These are phyloP conservation scores for Corticium candelabrum DNA, from an alignment of 37 sponge, comb jelly and placozoan species.

Conservation along the genomic window DNA sequence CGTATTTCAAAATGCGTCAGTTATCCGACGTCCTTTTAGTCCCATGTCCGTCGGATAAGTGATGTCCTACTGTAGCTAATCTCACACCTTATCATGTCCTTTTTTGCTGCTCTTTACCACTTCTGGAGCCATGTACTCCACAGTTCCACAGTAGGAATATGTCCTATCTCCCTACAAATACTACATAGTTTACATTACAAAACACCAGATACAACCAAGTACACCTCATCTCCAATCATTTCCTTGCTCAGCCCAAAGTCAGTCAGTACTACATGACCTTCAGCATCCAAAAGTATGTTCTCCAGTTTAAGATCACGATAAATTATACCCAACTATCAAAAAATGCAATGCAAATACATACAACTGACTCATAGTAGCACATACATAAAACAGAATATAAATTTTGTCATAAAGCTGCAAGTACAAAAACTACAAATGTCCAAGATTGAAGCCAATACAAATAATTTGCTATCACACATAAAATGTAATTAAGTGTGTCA, in stretches of 20 bases:
- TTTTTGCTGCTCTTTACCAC: constrained; percentile 44
- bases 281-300: constrained; percentile 82
- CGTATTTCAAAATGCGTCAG: too few species aligned
- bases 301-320: constrained; percentile 95
- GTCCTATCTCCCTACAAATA: constrained; percentile 37
- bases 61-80: too few species aligned
- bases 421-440: too few species aligned
- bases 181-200: background rate
- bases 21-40: too few species aligned
- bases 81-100: constrained; percentile 25
- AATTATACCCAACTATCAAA: constrained; percentile 74
- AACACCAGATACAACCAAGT: background rate
- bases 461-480: too few species aligned
- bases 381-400: background rate
- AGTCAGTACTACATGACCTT: constrained; percentile 87
- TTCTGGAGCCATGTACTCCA: constrained; percentile 99
- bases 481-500: too few species aligned
- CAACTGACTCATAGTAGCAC: background rate
- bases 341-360: background rate
- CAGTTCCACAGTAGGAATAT: constrained; percentile 93
- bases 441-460: too few species aligned
- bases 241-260: constrained; percentile 96
- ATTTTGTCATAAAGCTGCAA: too few species aligned
- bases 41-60: too few species aligned
- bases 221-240: constrained; percentile 14